phyloP scores from a whole-genome alignment of 2,797 vertebrate genomes.

The Myotis daubentonii region DNA sequence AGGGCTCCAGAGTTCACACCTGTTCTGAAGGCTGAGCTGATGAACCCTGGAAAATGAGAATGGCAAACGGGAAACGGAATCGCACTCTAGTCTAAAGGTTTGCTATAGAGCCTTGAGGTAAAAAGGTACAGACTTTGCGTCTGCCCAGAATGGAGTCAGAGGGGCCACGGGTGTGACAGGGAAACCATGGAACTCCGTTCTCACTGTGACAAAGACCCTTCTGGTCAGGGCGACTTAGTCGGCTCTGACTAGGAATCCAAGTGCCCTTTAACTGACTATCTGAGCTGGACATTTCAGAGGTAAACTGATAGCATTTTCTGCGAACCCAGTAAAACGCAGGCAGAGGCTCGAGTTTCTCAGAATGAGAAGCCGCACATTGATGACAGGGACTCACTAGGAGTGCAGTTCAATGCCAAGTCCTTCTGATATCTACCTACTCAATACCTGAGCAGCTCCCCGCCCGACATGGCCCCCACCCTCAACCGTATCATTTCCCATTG shows the following conservation, averaged over 20 bases:
- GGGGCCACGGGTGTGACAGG: neutral
- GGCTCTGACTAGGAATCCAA: neutral
- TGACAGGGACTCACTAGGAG: neutral
- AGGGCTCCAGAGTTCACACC: neutral
- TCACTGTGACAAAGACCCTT: neutral
- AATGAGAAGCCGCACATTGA: neutral
- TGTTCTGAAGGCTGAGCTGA: neutral
- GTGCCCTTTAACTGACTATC: neutral
- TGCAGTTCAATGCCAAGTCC: neutral
- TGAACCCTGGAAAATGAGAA: neutral
- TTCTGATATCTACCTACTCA: neutral
- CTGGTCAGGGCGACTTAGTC: neutral
- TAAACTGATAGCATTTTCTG: neutral
- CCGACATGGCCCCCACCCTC: accelerated
- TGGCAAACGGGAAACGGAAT: neutral
- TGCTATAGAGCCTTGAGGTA: conserved; percentile 22
- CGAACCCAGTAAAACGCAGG: conserved; percentile 59
- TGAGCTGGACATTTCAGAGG: neutral
- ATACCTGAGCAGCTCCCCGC: accelerated
- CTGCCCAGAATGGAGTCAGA: accelerated
- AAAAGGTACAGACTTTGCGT: neutral
- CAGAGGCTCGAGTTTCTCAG: neutral
- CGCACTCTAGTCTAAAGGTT: neutral
- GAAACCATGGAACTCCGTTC: neutral
- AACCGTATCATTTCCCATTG: accelerated